These are phyloP conservation scores for Kryptolebias marmoratus DNA, from an alignment of 2,113 vertebrate genomes.

Conservation along the genomic window DNA sequence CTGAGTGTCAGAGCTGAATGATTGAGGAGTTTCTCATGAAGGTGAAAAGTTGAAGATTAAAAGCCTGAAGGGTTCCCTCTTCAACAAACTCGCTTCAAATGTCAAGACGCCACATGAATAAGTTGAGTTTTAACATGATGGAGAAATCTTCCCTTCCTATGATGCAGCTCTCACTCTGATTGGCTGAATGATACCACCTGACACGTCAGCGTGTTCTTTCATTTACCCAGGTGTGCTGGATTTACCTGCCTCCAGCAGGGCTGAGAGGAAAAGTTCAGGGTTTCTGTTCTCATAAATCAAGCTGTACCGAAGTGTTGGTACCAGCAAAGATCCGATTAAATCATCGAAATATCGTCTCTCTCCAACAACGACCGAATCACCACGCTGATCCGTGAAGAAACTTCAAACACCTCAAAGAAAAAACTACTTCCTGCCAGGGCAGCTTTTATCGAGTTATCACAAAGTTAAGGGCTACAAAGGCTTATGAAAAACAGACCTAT, in stretches of 20 bases:
- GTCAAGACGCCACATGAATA: slow-evolving; percentile 16
- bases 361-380: too few relatives aligned
- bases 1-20: not conserved
- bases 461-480: too few relatives aligned
- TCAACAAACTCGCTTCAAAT: not conserved
- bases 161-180: not conserved
- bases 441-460: too few relatives aligned
- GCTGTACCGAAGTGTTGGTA: too few relatives aligned
- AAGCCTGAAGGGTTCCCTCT: not conserved
- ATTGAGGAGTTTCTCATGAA: not conserved
- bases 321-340: too few relatives aligned
- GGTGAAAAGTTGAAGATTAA: slow-evolving; percentile 9
- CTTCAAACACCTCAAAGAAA: too few relatives aligned
- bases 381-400: too few relatives aligned
- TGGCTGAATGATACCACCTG: not conserved
- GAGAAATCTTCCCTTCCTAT: not conserved
- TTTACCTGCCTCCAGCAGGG: not conserved
- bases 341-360: too few relatives aligned
- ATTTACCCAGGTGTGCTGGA: not conserved
- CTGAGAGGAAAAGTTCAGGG: not conserved
- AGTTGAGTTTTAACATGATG: not conserved
- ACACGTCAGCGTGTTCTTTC: not conserved
- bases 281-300: not conserved
- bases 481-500: too few relatives aligned
- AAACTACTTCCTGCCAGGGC: too few relatives aligned